phyloP scores from a whole-genome alignment of 1,140 invertebrate genomes.

The Rhopalosiphum padi region DNA sequence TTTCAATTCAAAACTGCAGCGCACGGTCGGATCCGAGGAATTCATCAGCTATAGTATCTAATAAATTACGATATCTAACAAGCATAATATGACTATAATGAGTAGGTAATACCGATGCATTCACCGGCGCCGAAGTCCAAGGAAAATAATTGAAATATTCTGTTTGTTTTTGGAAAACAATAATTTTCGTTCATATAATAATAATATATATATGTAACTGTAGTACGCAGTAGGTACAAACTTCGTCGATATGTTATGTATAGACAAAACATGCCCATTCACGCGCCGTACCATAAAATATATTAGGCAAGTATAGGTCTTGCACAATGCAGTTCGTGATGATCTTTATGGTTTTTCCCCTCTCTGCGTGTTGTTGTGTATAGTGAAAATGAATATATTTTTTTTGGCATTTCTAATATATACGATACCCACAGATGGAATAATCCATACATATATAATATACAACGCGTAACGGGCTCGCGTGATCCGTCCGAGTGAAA shows the following conservation, averaged over 20 bases:
- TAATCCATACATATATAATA: not conserved
- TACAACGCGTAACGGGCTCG: not conserved
- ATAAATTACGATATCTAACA: not conserved
- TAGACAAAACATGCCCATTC: not conserved
- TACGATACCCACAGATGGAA: not conserved
- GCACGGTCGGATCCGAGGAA: too few relatives aligned
- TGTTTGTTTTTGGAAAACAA: not conserved
- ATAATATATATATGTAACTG: too few relatives aligned
- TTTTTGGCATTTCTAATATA: slow-evolving; percentile 3
- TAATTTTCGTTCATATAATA: not conserved
- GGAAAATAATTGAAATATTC: not conserved
- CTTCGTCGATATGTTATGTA: not conserved
- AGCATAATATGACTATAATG: not conserved
- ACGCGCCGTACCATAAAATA: not conserved
- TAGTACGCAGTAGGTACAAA: not conserved
- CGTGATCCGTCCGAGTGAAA: slow-evolving; percentile 38
- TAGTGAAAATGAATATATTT: slow-evolving; percentile 24
- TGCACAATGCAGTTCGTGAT: slow-evolving; percentile 26
- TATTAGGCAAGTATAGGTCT: not conserved
- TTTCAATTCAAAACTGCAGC: too few relatives aligned
- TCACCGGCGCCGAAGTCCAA: not conserved
- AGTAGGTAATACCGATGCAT: not conserved
- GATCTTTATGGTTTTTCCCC: not conserved
- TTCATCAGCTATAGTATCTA: too few relatives aligned
- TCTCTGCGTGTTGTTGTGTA: not conserved